Evolutionary conservation across 2,113 vertebrate genomes (phyloP), one percentile per base, ranked within the genome.

Genomic region (Etheostoma cragini): DNA sequence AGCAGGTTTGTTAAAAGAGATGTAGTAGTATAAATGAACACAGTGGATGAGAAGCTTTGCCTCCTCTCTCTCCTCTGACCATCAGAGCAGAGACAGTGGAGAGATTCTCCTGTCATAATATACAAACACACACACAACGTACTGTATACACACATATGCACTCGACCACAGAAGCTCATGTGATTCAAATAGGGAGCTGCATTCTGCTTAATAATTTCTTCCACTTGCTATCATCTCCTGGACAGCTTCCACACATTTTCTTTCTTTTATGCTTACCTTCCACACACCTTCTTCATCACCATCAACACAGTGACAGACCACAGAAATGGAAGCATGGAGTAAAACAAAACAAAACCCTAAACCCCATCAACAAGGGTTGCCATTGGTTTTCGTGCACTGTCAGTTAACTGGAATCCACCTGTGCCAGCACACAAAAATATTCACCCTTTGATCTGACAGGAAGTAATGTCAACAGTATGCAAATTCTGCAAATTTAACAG

Each of bases 391-490:
- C 63, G 65, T 67, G 64, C 64, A 33, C 65, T 30, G 95, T 88
- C 92, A 95, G 95, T 88, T 87, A 95, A 93, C 96, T 90, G 94
- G 93, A 95, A 91, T 87, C 87, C 88, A 96, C 96, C 95, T 96
- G 96, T 94, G 94, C 95, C 96, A 95, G 97, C 96, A 97, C 95
- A 96, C 96, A 96, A 94, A 96, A 76, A 87, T 75, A 95, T 96
- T 95, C 95, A 96, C 95, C 97, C 95, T 96, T 95, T 95, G 96
- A 97, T 95, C 95, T 94, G 94, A 96, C 95, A 92, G 96, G 96
- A 96, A 95, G 96, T 97, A 96, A 97, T 98, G 96, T 97, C 95
- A 96, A 97, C 94, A 93, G 96, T 89, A 98, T 97, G 97, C 96
- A 96, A 97, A 97, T 89, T 85, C 66, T 73, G 75, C 82, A 88